A percentile compares a stretch with the other conserved stretches of the same genome.
Evolutionary conservation across 2,888 invertebrate genomes (phyloP).

Genomic region (Malthinus flaveolus): DNA sequence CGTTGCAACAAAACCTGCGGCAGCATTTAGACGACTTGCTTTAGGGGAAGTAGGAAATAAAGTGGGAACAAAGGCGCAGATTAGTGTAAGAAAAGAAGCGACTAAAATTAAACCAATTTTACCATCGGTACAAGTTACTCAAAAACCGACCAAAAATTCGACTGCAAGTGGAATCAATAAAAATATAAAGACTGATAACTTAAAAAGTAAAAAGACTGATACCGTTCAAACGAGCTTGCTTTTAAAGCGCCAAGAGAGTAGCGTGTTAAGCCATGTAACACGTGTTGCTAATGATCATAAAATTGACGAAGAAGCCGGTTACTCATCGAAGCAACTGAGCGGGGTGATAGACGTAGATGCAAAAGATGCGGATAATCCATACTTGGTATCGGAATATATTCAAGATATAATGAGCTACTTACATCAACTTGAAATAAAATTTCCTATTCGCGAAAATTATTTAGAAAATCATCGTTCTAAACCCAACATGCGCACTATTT

Average conservation of each 20-base stretch:
- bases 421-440: conserved; percentile 70
- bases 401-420: conserved; percentile 89
- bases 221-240: not conserved
- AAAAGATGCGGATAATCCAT: conserved; percentile 71
- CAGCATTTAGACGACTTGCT: conserved; percentile 37
- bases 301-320: conserved; percentile 10
- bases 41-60: conserved; percentile 43
- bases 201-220: conserved; percentile 15
- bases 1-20: conserved; percentile 20
- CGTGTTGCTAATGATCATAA: not conserved
- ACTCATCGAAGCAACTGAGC: conserved; percentile 28
- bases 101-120: not conserved
- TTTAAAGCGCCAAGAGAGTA: conserved; percentile 7
- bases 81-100: not conserved
- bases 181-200: conserved; percentile 15
- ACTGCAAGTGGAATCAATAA: conserved; percentile 9
- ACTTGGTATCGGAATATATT: conserved; percentile 81
- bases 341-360: conserved; percentile 20
- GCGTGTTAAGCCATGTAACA: not conserved
- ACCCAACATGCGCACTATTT: conserved; percentile 83
- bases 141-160: conserved; percentile 2
- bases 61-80: conserved; percentile 9
- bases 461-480: conserved; percentile 68
- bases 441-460: conserved; percentile 66
- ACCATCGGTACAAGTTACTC: not conserved